phyloP scores from a whole-genome alignment of 2,797 vertebrate genomes.

The Syngnathus acus region DNA sequence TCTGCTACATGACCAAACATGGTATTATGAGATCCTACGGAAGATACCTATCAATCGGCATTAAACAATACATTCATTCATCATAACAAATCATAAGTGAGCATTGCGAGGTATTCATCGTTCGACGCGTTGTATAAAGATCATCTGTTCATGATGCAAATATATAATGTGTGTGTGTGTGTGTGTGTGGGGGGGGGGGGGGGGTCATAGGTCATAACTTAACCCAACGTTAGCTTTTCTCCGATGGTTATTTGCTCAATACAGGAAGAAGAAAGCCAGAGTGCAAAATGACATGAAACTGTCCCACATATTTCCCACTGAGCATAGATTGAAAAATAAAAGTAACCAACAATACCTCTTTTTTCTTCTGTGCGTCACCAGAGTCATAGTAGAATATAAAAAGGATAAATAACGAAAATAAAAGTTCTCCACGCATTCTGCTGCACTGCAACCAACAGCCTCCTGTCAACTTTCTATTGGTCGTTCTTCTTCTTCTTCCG shows the following conservation, averaged over 20 bases:
- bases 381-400: slow-evolving; percentile 19
- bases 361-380: slow-evolving; percentile 63
- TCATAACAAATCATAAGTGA: too few species aligned
- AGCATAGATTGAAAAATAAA: accelerated
- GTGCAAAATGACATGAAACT: not conserved
- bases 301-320: not conserved
- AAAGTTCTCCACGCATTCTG: slow-evolving; percentile 64
- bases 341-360: slow-evolving; percentile 57
- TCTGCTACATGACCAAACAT: not conserved
- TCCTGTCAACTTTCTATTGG: slow-evolving; percentile 60
- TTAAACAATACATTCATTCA: too few species aligned
- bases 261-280: not conserved
- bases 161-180: too few species aligned
- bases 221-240: not conserved
- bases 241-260: not conserved
- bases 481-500: not conserved
- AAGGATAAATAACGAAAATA: slow-evolving; percentile 32
- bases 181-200: too few species aligned
- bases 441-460: slow-evolving; percentile 7
- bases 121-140: too few species aligned
- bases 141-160: too few species aligned
- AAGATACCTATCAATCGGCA: not conserved
- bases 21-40: not conserved
- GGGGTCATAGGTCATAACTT: not conserved
- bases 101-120: too few species aligned